phyloP scores from a whole-genome alignment of 2,888 invertebrate genomes.

The Exephanes ischioxanthus region DNA sequence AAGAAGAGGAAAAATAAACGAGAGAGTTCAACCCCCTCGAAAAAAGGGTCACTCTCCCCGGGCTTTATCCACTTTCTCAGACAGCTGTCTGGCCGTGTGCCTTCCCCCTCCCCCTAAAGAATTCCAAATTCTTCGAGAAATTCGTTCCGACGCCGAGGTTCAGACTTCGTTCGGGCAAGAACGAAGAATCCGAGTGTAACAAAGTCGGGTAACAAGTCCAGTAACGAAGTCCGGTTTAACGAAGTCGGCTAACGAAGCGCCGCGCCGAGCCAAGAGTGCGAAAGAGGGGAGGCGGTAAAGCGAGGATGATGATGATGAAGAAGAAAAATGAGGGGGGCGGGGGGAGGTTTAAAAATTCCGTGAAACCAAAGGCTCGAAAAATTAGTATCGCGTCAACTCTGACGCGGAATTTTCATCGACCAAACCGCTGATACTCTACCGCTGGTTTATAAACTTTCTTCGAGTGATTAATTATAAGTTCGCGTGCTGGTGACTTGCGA shows the following conservation, averaged over 20 bases:
- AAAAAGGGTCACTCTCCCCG: conserved; percentile 15
- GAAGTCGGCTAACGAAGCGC: conserved; percentile 65
- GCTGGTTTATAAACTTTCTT: conserved; percentile 13
- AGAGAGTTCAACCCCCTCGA: conserved; percentile 50
- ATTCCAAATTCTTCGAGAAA: conserved; percentile 62
- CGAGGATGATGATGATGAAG: conserved; percentile 33
- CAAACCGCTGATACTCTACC: neutral
- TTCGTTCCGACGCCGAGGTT: conserved; percentile 43
- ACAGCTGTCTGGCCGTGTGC: conserved; percentile 4
- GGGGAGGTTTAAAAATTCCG: conserved; percentile 43
- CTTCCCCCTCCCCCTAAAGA: conserved; percentile 4
- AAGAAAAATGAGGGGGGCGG: conserved; percentile 11
- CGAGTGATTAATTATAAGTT: conserved; percentile 60
- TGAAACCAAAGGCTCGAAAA: conserved; percentile 59
- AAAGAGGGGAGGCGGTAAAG: conserved; percentile 5
- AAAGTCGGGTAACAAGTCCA: conserved; percentile 63
- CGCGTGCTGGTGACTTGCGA: neutral
- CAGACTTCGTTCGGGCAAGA: conserved; percentile 8
- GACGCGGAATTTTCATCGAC: conserved; percentile 52
- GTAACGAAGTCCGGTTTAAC: conserved; percentile 66
- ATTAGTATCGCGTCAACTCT: conserved; percentile 52
- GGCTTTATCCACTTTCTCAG: neutral
- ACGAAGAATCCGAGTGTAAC: conserved; percentile 47
- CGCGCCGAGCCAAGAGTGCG: conserved; percentile 38
- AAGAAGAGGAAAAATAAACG: conserved; percentile 63